Evolutionary conservation across 92 coral and sea anemone genomes (phyloP), one percentile per base, ranked within the genome.

Genomic region (Muricea muricata): DNA sequence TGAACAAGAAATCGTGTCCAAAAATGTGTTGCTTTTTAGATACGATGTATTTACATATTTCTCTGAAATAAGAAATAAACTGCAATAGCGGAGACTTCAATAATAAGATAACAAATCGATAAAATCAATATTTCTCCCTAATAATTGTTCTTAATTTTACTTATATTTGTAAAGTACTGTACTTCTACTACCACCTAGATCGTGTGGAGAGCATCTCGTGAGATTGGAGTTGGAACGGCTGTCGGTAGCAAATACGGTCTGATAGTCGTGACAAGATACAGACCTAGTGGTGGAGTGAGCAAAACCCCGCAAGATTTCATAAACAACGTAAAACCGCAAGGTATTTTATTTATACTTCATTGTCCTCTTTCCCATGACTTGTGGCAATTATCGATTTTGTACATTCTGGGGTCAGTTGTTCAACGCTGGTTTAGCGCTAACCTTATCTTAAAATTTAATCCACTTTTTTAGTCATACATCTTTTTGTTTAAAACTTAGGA

Each of bases 141-240:
- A 30, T 13, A 25, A 30, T n/a, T n/a, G 1, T 3, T 58, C 57
- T 14, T 8, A 31, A n/a, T 68, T 29, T 4, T 21, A 25, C 39
- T 5, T 18, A 3, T 50, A 15, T 75, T 2, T 75, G 10, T 75
- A n/a, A n/a, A n/a, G n/a, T n/a, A n/a, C n/a, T n/a, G n/a, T n/a
- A n/a, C n/a, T n/a, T n/a, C n/a, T 24, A 12, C 13, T 24, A 25
- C n/a, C 21, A 32, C n/a, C 39, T 74, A 97, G 99, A 93, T 97
- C 45, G 96, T 92, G 40, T 97, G 99, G 99, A 89, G 90, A 41
- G 91, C 65, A 12, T 79, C 97, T 12, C 85, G 41, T 52, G 97
- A 92, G 87, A 75, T 97, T 1, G 99, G 99, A 4, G 94, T 93
- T 20, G 99, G 94, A 21, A 93, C 94, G 4, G 97, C 97, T 1